Conservation (phyloP, 2,113 vertebrate species). For the Oxyruncus cristatus region DNA sequence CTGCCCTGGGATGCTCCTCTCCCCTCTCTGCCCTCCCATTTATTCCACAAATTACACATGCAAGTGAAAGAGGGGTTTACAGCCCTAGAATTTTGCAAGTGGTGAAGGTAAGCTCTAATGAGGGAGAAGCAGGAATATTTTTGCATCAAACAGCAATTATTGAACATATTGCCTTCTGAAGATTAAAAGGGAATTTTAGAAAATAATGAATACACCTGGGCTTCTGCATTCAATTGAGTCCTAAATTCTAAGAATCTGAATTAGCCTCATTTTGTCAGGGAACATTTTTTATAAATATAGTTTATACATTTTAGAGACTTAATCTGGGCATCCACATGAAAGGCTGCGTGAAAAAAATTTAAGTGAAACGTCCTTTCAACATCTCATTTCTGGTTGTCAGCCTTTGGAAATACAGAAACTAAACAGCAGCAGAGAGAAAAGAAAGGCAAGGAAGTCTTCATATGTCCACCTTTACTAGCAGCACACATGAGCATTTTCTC, state of each 20-base stretch:
- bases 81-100: neutral
- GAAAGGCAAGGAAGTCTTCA: neutral
- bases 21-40: neutral
- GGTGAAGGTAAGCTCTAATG: neutral
- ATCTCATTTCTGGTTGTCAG: neutral
- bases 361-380: neutral
- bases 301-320: neutral
- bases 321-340: neutral
- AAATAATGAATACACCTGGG: constrained; percentile 5
- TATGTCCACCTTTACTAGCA: neutral
- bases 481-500: neutral
- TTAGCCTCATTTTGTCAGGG: neutral
- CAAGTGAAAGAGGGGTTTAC: neutral
- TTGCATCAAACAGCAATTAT: constrained; percentile 2
- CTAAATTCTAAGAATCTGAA: neutral
- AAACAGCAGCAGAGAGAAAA: neutral
- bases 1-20: neutral
- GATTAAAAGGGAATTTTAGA: neutral
- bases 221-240: neutral
- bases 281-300: neutral
- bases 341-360: neutral
- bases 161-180: neutral
- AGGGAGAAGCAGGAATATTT: neutral
- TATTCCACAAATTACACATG: neutral
- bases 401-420: neutral